Evolutionary conservation across 2,888 invertebrate species (phyloP).

Genomic region (Lycia hirtaria): DNA sequence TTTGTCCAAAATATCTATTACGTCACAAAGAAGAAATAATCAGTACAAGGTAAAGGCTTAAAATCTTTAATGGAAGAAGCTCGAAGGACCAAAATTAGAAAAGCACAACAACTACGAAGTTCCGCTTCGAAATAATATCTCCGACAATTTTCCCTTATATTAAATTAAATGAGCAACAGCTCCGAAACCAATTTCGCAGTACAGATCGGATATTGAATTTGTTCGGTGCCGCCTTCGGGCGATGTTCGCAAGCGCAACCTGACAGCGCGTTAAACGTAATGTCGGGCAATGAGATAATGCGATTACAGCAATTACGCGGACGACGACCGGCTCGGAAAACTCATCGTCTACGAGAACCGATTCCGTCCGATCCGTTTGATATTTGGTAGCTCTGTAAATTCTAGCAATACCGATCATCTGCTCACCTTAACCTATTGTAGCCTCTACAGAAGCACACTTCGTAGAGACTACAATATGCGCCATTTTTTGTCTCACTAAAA

Average conservation of each 20-base stretch:
- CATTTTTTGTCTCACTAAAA: too few relatives aligned
- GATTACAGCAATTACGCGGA: slow-evolving; percentile 45
- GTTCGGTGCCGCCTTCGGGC: slow-evolving; percentile 4
- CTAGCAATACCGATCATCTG: neutral
- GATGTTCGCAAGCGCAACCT: slow-evolving; percentile 22
- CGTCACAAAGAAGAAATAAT: too few relatives aligned
- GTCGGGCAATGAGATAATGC: slow-evolving; percentile 38
- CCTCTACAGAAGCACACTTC: too few relatives aligned
- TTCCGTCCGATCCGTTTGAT: slow-evolving; percentile 9
- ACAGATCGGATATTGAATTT: slow-evolving; percentile 6
- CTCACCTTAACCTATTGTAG: too few relatives aligned
- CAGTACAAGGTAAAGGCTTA: neutral
- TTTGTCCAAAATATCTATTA: too few relatives aligned
- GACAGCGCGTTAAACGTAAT: slow-evolving; percentile 44
- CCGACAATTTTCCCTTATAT: slow-evolving; percentile 23
- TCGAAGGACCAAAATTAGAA: slow-evolving; percentile 5
- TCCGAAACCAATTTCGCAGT: slow-evolving; percentile 15
- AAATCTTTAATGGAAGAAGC: neutral
- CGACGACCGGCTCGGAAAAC: slow-evolving; percentile 34
- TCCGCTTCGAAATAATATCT: slow-evolving; percentile 17
- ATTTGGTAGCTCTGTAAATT: too few relatives aligned
- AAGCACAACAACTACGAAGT: neutral
- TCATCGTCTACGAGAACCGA: slow-evolving; percentile 24
- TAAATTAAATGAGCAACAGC: slow-evolving; percentile 24
- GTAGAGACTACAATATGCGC: too few relatives aligned